Evolutionary conservation across 2,888 invertebrate genomes (phyloP).

Genomic region (Eristalinus sepulchralis): DNA sequence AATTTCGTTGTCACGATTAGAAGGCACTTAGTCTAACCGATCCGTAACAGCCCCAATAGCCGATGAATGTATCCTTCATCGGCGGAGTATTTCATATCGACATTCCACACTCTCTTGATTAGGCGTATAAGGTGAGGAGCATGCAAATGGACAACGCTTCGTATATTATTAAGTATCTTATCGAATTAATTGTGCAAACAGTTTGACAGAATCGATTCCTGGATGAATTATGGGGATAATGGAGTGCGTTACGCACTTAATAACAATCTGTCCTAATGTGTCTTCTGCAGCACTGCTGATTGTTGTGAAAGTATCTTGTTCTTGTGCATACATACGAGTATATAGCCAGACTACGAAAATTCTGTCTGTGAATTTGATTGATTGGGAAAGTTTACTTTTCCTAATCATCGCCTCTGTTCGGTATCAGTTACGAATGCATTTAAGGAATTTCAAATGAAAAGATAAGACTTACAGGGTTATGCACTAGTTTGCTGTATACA

Average conservation of each 20-base stretch:
- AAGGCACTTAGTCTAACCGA: not conserved
- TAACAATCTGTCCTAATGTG: not conserved
- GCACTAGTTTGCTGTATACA: no score
- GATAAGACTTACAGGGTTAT: no score
- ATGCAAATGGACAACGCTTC: not conserved
- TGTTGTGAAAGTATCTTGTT: no score
- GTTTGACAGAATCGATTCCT: not conserved
- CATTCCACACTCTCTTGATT: not conserved
- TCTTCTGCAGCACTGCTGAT: not conserved
- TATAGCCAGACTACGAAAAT: no score
- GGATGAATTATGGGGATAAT: constrained; percentile 7
- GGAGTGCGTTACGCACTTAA: not conserved
- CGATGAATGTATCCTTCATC: not conserved
- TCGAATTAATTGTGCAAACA: not conserved
- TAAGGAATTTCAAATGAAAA: no score
- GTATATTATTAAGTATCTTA: constrained; percentile 1
- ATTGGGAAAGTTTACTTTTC: no score
- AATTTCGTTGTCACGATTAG: not conserved
- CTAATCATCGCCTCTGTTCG: no score
- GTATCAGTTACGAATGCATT: no score
- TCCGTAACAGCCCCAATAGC: not conserved
- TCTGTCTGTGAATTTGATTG: no score
- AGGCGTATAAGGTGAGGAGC: not conserved
- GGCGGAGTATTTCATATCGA: not conserved
- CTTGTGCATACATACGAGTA: no score